These are phyloP conservation scores for Melanotaenia pygmaea DNA, from an alignment of 2,797 vertebrate genomes.

Conservation along the genomic window DNA sequence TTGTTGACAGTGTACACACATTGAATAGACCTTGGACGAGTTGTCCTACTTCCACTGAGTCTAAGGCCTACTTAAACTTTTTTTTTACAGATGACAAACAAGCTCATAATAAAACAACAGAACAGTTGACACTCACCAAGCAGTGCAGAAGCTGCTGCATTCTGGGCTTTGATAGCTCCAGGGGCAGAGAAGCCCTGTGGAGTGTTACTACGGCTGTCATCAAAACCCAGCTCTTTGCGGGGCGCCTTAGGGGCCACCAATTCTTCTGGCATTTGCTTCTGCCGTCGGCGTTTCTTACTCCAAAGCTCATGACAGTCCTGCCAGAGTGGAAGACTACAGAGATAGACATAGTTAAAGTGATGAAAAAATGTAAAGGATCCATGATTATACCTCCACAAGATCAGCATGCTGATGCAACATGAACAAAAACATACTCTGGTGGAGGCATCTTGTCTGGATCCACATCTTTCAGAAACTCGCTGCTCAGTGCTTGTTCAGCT, in stretches of 20 bases:
- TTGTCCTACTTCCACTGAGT: neutral
- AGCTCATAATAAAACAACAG: neutral
- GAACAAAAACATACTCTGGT: slow-evolving; percentile 89
- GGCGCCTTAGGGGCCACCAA: slow-evolving; percentile 89
- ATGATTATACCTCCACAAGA: neutral
- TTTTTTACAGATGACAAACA: neutral
- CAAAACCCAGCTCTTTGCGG: slow-evolving; percentile 93
- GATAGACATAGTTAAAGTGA: neutral
- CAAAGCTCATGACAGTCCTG: slow-evolving; percentile 99
- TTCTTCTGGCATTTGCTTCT: slow-evolving; percentile 97
- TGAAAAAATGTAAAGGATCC: neutral
- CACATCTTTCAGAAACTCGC: slow-evolving; percentile 95
- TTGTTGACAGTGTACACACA: neutral
- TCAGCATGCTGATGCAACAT: neutral
- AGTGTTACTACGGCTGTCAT: slow-evolving; percentile 96
- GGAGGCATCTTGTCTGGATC: slow-evolving; percentile 98
- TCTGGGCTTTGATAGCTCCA: slow-evolving; percentile 88
- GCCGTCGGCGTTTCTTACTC: slow-evolving; percentile 97
- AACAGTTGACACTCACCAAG: slow-evolving; percentile 83
- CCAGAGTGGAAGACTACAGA: slow-evolving; percentile 93
- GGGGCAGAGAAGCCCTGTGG: slow-evolving; percentile 90
- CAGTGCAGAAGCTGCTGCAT: slow-evolving; percentile 81
- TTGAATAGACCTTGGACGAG: neutral
- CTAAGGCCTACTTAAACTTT: neutral
- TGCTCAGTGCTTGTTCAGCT: slow-evolving; percentile 93